Base-by-base conservation (phyloP, 2,888 invertebrate species). In the Microdon myrmicae region DNA sequence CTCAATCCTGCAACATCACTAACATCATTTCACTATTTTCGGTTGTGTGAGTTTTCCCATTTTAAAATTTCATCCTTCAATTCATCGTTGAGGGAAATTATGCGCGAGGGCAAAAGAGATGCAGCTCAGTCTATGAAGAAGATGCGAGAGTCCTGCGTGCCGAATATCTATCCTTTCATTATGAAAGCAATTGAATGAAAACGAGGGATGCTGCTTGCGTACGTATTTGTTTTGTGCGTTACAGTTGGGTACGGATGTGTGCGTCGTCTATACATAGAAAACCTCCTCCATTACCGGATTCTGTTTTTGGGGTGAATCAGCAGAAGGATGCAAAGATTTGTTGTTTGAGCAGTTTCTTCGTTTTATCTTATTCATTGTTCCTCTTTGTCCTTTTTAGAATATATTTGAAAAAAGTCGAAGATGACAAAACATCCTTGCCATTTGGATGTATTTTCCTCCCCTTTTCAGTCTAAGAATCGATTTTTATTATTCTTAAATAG, bases 61-160 rank as follows among this genome's bases (percentile, higher is more conserved):
- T 64, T 64, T 64, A 58, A 64, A 64, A 53, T 53, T 56, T 43
- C 47, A 53, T 64, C 64, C 58, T 47, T 64, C 58, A 41, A 41
- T 29, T 51, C n/a, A 35, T 16, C 10, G 25, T 35, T 31, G 37
- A 14, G 22, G 22, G 13, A n/a, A 37, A 17, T 22, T 10, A 31
- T 37, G 34, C 28, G 37, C 26, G 22, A 38, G 43, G 47, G 35
- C 31, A 25, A 16, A 20, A 25, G 9, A 34, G 20, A 17, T 12
- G 4, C n/a, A 43, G 14, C n/a, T n/a, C n/a, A n/a, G n/a, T n/a
- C n/a, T 12, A 29, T 17, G 26, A 26, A 53, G 34, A 37, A 31
- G 41, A 49, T 37, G 3, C 32, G 35, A 10, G 43, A 51, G 47
- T 49, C 34, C 31, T 45, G 26, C 32, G 58, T 55, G 49, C 31